Base-by-base conservation (phyloP, 1,140 invertebrate species). In the Antheraea pernyi region DNA sequence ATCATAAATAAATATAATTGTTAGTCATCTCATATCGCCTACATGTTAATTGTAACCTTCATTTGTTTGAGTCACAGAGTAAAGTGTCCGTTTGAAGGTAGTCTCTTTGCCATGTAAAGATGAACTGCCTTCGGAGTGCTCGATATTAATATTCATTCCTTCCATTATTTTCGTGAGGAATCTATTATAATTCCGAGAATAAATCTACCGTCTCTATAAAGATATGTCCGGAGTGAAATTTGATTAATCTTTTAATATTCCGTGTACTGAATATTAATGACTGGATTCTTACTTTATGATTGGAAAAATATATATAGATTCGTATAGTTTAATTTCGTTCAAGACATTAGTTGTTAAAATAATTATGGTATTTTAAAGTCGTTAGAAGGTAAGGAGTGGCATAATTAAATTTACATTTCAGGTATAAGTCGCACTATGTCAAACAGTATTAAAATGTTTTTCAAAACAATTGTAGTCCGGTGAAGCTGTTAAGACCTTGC, bases 101-200 rank as follows among this genome's bases (percentile, higher is more conserved):
- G 71, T 83, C 80, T 80, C 79, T 84, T 82, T 85, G 83, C 80
- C 81, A 80, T 85, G 78, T 80, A 82, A 85, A 84, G 77, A 81
- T 71, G 76, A 78, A 76, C 71, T 80, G 76, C 79, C 74, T 80
- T 83, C 81, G 76, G 81, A 76, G 72, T 78, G 73, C 68, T 72
- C 70, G 72, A 75, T 82, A 85, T 86, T 85, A 86, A 86, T 86
- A 86, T 86, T 86, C 83, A 86, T 84, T 81, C 75, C 75, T 67
- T 71, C 77, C 80, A 85, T 86, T 86, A 86, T 85, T 86, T 79
- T 70, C 76, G 72, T 78, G 75, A 80, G 78, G 74, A 75, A 74
- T 78, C 83, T 79, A 85, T 86, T 83, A 82, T 80, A 84, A 85
- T 81, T 79, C 82, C 68, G 77, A 77, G 74, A 72, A 74, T 74